These are phyloP conservation scores for Epizoanthus illoricatus DNA, from an alignment of 92 coral and sea anemone genomes.

Conservation along the genomic window DNA sequence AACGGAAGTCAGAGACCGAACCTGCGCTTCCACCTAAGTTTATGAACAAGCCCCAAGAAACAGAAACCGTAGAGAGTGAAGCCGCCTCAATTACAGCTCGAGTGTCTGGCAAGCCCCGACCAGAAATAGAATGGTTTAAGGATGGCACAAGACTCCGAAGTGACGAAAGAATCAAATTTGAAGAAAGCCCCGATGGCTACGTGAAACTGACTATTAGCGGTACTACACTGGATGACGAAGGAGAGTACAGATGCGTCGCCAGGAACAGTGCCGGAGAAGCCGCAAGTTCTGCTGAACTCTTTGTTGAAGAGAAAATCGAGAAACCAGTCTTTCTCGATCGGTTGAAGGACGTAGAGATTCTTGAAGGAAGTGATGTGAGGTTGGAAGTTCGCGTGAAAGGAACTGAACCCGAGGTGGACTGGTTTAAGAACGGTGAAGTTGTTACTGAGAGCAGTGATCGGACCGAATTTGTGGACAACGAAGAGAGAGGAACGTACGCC, in stretches of 20 bases:
- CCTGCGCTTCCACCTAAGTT: conserved; percentile 47
- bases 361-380: conserved; percentile 59
- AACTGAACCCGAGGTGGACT: conserved; percentile 73
- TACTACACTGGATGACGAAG: conserved; percentile 71
- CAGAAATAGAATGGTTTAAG: conserved; percentile 72
- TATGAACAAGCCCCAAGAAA: conserved; percentile 29
- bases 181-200: conserved; percentile 63
- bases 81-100: conserved; percentile 65
- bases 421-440: conserved; percentile 79
- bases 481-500: conserved; percentile 62
- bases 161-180: conserved; percentile 62
- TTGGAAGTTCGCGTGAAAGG: conserved; percentile 86
- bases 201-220: conserved; percentile 65
- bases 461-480: conserved; percentile 65
- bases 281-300: conserved; percentile 66
- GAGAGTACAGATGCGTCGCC: conserved; percentile 79
- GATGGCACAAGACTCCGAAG: conserved; percentile 64
- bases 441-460: conserved; percentile 64
- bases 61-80: conserved; percentile 74
- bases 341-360: conserved; percentile 61
- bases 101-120: conserved; percentile 68
- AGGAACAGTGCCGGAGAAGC: conserved; percentile 70
- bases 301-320: conserved; percentile 60
- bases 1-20: conserved; percentile 44
- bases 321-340: conserved; percentile 60